Base-by-base conservation (phyloP, 2,888 invertebrate genomes). In the Sarcophaga subvicina region DNA sequence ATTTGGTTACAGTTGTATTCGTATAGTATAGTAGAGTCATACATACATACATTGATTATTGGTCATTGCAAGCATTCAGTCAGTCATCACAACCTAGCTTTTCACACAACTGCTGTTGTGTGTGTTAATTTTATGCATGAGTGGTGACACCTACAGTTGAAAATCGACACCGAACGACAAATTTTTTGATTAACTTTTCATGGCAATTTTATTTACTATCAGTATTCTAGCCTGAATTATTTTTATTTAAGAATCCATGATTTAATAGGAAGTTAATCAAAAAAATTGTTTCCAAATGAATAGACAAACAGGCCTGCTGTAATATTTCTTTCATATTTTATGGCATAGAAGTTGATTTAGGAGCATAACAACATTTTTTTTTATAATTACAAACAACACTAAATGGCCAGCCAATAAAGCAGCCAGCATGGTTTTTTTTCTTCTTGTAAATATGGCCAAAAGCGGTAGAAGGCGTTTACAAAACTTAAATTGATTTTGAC, bases 401-500 rank as follows among this genome's bases (percentile, higher is more conserved):
- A 87, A 84, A 72, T 82, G 71, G 70, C 81, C 84, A 84, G 70
- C 81, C 84, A 84, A 60, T 79, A 76, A 78, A 71, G 37, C 63
- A 71, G 72, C 62, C 66, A 49, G 27, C 37, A 49, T 27, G 25
- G 37, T 12, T 37, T 2, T 25, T 12, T 14, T 37, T 37, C 10
- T 37, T 37, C 2, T 10, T 37, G 10, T 25, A 62, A 47, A 47
- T 63, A 63, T 12, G 27, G 45, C 49, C 25, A 69, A n/a, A 59
- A 63, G 60, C n/a, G 6, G 69, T 4, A 78, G 81, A 67, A 84
- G 87, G 87, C 84, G 87, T 81, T 81, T 63, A 84, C 87, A n/a
- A 14, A 79, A 79, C 59, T 54, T 64, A 87, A 87, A 87, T 87
- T 84, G 81, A 87, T 87, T 87, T 87, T 82, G 87, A 84, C 66